These are phyloP conservation scores for Holotrichia oblita DNA, from an alignment of 1,140 invertebrate genomes.

Conservation along the genomic window DNA sequence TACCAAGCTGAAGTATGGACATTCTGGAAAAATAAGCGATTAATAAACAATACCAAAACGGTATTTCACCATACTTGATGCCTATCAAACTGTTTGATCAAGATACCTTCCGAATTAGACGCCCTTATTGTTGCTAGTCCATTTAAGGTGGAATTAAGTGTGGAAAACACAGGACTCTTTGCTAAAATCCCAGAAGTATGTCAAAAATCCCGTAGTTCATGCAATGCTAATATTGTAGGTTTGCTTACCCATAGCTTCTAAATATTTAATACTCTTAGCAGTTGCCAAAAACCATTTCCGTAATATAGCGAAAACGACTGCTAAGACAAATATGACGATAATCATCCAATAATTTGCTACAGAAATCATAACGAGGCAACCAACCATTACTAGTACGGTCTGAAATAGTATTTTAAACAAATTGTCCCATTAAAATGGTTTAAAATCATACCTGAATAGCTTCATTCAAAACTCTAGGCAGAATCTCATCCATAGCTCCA, in stretches of 20 bases:
- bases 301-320: constrained; percentile 56
- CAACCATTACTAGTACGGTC: constrained; percentile 39
- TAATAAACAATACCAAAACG: too few species aligned
- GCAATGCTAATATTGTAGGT: constrained; percentile 46
- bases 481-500: too few species aligned
- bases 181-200: too few species aligned
- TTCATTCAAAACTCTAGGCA: constrained; percentile 73
- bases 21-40: constrained; percentile 44
- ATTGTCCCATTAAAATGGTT: constrained; percentile 54
- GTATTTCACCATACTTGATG: constrained; percentile 46
- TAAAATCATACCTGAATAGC: constrained; percentile 67
- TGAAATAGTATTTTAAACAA: neutral
- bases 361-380: constrained; percentile 21
- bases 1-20: constrained; percentile 63
- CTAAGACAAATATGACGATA: constrained; percentile 22
- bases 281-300: constrained; percentile 69
- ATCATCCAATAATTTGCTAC: constrained; percentile 25
- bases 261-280: constrained; percentile 66
- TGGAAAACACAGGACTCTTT: constrained; percentile 85
- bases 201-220: too few species aligned
- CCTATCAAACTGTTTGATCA: constrained; percentile 59
- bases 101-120: constrained; percentile 77
- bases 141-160: constrained; percentile 87
- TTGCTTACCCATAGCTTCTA: constrained; percentile 57
- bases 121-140: constrained; percentile 91